phyloP scores from a whole-genome alignment of 2,888 invertebrate genomes.

The Ectobius pallidus region DNA sequence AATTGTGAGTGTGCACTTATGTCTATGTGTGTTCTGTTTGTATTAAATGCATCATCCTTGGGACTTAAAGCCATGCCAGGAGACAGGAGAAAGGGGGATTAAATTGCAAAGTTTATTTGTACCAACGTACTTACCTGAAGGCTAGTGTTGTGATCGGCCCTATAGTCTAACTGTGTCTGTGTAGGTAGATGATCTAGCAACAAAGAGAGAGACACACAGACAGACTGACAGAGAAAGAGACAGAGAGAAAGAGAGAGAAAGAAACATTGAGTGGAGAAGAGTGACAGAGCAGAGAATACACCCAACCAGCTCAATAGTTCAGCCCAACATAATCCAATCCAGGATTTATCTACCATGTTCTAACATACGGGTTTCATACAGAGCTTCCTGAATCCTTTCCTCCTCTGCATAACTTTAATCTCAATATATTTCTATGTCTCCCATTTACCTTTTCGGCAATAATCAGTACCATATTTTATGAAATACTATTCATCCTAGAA shows the following conservation, averaged over 20 bases:
- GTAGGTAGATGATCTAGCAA: slow-evolving; percentile 94
- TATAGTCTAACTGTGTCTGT: slow-evolving; percentile 88
- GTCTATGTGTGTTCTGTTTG: neutral
- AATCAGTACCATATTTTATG: no score
- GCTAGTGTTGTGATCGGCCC: slow-evolving; percentile 66
- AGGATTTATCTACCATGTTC: slow-evolving; percentile 19
- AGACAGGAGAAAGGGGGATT: slow-evolving; percentile 26
- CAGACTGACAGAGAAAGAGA: slow-evolving; percentile 39
- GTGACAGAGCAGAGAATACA: slow-evolving; percentile 29
- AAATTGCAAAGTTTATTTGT: slow-evolving; percentile 9
- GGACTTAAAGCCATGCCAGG: slow-evolving; percentile 30
- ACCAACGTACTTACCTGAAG: slow-evolving; percentile 32
- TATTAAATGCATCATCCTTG: neutral
- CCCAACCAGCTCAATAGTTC: slow-evolving; percentile 25
- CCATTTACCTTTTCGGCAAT: no score
- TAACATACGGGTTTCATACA: neutral
- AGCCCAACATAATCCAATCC: slow-evolving; percentile 18
- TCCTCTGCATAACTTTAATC: no score
- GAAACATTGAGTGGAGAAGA: slow-evolving; percentile 35
- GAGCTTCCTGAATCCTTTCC: neutral
- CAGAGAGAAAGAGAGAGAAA: slow-evolving; percentile 40
- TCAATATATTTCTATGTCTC: no score
- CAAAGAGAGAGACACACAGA: slow-evolving; percentile 78
- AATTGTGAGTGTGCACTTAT: slow-evolving; percentile 7
- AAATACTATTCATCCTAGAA: no score